Conservation (phyloP, 2,113 vertebrate species). For the Mola mola region DNA sequence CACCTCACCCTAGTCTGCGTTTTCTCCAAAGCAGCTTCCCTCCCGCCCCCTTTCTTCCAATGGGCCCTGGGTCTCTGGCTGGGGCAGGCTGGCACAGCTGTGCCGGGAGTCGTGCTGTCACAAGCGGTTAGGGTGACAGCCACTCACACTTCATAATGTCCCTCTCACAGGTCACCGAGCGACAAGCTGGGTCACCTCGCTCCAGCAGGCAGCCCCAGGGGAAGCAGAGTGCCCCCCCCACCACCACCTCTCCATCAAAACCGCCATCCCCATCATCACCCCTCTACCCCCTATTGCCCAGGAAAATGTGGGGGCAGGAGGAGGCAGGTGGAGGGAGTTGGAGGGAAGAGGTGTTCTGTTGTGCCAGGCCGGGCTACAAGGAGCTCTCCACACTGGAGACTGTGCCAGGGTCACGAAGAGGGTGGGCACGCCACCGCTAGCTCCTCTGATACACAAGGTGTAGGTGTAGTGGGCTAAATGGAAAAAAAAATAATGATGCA, state of each 20-base stretch:
- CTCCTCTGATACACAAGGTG: constrained; percentile 27
- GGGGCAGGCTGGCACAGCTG: constrained; percentile 94
- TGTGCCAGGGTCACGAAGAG: constrained; percentile 26
- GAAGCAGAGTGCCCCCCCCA: constrained; percentile 69
- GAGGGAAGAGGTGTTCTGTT: constrained; percentile 56
- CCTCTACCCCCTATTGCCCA: constrained; percentile 29
- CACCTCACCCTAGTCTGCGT: constrained; percentile 22
- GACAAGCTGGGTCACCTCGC: constrained; percentile 96
- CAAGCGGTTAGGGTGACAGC: constrained; percentile 94
- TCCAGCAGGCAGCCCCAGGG: constrained; percentile 85
- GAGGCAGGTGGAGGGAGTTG: no score
- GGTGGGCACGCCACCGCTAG: constrained; percentile 31
- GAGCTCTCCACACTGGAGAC: constrained; percentile 31
- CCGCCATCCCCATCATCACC: constrained; percentile 8
- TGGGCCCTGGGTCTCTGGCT: constrained; percentile 73
- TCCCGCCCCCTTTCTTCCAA: constrained; percentile 36
- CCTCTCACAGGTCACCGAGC: constrained; percentile 98
- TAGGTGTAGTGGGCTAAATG: no score
- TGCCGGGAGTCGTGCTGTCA: constrained; percentile 95
- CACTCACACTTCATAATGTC: constrained; percentile 99
- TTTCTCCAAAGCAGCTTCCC: constrained; percentile 38
- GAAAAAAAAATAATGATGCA: constrained; percentile 37
- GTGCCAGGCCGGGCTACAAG: constrained; percentile 16
- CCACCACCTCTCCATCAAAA: constrained; percentile 63
- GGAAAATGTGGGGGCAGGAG: constrained; percentile 62